These are phyloP conservation scores for Lutjanus campechanus DNA, from an alignment of 2,797 vertebrate species.

Conservation along the genomic window DNA sequence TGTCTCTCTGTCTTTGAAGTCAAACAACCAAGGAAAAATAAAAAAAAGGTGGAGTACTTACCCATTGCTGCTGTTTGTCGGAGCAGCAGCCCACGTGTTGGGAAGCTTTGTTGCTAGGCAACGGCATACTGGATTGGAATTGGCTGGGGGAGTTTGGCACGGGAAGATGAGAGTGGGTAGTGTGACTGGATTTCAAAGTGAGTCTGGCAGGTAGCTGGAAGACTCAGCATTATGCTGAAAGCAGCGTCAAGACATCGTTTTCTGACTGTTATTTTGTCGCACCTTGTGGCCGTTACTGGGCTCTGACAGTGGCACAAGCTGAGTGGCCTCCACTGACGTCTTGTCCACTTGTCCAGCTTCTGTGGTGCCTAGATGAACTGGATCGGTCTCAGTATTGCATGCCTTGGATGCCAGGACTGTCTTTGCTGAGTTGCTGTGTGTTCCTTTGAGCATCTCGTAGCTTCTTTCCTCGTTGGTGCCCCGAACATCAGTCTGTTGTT, in stretches of 20 bases:
- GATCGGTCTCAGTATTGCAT: constrained; percentile 8
- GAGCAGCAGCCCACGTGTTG: constrained; percentile 70
- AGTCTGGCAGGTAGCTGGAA: constrained; percentile 62
- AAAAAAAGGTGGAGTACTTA: constrained; percentile 65
- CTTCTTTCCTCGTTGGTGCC: background rate
- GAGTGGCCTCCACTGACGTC: constrained; percentile 33
- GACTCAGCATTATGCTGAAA: constrained; percentile 65
- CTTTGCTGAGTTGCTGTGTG: constrained; percentile 18
- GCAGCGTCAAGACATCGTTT: constrained; percentile 14
- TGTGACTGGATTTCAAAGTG: constrained; percentile 59
- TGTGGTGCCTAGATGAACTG: constrained; percentile 45
- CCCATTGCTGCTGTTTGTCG: constrained; percentile 44
- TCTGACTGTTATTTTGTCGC: constrained; percentile 52
- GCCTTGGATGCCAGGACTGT: constrained; percentile 1
- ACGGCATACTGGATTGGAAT: constrained; percentile 76
- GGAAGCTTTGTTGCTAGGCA: constrained; percentile 83
- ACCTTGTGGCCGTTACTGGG: constrained; percentile 19
- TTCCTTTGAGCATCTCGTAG: background rate
- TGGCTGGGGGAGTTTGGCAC: constrained; percentile 66
- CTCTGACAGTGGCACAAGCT: constrained; percentile 73
- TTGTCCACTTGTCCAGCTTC: constrained; percentile 41
- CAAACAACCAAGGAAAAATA: constrained; percentile 33
- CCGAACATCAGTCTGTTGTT: constrained; percentile 15
- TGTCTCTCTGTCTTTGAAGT: constrained; percentile 55
- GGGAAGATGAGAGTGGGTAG: constrained; percentile 55